A percentile compares a stretch with the other conserved stretches of the same genome.
phyloP scores from a whole-genome alignment of 2,113 vertebrate genomes.

The Nansenia antarctica region DNA sequence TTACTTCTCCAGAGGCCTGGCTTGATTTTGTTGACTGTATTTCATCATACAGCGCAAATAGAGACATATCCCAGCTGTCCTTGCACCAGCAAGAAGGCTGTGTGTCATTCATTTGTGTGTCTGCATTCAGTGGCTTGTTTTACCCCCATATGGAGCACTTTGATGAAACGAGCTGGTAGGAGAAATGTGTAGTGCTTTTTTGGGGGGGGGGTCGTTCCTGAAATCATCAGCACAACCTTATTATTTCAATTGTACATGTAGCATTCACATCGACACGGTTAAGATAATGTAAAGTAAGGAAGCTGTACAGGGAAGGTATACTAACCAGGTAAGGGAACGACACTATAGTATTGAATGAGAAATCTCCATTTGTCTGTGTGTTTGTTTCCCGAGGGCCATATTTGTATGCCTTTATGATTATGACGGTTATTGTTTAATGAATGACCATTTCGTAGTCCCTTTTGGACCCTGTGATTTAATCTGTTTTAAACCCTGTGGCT shows the following conservation, averaged over 20 bases:
- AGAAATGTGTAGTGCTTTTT: slow-evolving; percentile 7
- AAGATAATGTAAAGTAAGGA: slow-evolving; percentile 25
- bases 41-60: neutral
- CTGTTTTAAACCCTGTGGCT: no score
- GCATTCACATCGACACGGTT: slow-evolving; percentile 12
- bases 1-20: neutral
- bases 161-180: slow-evolving; percentile 52
- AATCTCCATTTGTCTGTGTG: slow-evolving; percentile 36
- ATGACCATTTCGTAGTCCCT: slow-evolving; percentile 61
- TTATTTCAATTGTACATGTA: neutral
- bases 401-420: slow-evolving; percentile 60
- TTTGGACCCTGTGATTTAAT: slow-evolving; percentile 42
- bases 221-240: slow-evolving; percentile 40
- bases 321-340: neutral
- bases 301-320: slow-evolving; percentile 10
- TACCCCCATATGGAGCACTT: slow-evolving; percentile 51
- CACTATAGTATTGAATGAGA: slow-evolving; percentile 31
- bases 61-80: neutral
- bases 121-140: slow-evolving; percentile 10
- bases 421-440: slow-evolving; percentile 60
- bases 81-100: neutral
- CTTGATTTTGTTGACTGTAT: neutral
- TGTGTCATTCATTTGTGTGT: slow-evolving; percentile 2
- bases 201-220: no score
- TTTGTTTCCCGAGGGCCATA: slow-evolving; percentile 44